These are phyloP conservation scores for Ctenoplectra terminalis DNA, from an alignment of 1,140 invertebrate genomes.

Conservation along the genomic window DNA sequence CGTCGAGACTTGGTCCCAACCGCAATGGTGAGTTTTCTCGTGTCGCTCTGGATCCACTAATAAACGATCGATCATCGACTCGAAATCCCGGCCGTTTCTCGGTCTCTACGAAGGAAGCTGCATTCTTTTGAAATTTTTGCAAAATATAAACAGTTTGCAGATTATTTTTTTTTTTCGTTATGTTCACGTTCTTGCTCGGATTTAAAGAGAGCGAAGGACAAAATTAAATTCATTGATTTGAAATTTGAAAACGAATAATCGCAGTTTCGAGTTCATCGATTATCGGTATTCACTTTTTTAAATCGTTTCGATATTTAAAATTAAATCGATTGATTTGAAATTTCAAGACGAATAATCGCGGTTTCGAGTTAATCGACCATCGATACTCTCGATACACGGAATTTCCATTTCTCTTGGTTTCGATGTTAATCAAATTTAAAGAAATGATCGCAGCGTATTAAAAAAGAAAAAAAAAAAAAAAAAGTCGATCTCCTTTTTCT, in stretches of 20 bases:
- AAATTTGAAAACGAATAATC: too few relatives aligned
- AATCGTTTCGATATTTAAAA: too few relatives aligned
- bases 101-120: background rate
- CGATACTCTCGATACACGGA: background rate
- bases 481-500: background rate
- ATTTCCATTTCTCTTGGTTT: background rate
- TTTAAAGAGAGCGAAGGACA: too few relatives aligned
- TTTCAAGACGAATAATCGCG: too few relatives aligned
- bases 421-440: background rate
- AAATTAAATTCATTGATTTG: too few relatives aligned
- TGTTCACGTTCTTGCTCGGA: too few relatives aligned
- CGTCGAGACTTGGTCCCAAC: constrained; percentile 62
- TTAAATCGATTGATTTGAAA: too few relatives aligned
- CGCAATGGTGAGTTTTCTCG: constrained; percentile 38
- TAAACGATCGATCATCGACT: constrained; percentile 36
- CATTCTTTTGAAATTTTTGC: background rate
- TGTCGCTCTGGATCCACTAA: constrained; percentile 22
- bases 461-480: background rate
- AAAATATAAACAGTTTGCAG: background rate
- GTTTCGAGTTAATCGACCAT: background rate
- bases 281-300: too few relatives aligned
- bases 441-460: background rate
- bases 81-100: constrained; percentile 18
- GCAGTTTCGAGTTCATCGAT: too few relatives aligned
- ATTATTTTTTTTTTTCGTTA: background rate